Evolutionary conservation across 2,888 invertebrate species (phyloP).

Genomic region (Anodontia alba): DNA sequence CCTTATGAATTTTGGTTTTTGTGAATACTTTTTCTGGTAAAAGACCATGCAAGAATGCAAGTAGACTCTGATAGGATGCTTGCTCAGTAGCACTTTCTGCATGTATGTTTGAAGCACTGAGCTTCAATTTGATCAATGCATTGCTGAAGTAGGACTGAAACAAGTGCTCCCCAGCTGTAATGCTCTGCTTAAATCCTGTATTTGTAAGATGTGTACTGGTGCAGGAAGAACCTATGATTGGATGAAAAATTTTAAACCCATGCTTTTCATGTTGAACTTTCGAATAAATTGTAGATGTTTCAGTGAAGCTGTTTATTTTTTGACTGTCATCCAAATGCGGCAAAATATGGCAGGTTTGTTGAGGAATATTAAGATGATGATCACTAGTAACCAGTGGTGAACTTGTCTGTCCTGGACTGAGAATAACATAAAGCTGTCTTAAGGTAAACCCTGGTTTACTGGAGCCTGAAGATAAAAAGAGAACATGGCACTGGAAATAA

Average conservation of each 20-base stretch:
- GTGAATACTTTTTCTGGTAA: slow-evolving; percentile 66
- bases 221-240: slow-evolving; percentile 33
- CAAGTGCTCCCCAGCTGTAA: slow-evolving; percentile 46
- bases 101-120: slow-evolving; percentile 32
- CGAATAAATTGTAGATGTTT: slow-evolving; percentile 25
- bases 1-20: slow-evolving; percentile 55
- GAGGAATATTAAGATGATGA: background rate
- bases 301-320: slow-evolving; percentile 21
- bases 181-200: slow-evolving; percentile 38
- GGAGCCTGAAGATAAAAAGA: slow-evolving; percentile 27
- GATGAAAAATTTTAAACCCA: slow-evolving; percentile 41
- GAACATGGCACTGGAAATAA: too few species aligned
- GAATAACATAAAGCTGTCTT: slow-evolving; percentile 39
- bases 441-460: slow-evolving; percentile 38
- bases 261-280: slow-evolving; percentile 45
- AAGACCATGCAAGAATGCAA: slow-evolving; percentile 67
- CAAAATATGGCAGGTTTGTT: background rate
- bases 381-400: background rate
- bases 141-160: slow-evolving; percentile 34
- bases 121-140: slow-evolving; percentile 21
- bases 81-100: slow-evolving; percentile 32
- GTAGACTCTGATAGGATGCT: slow-evolving; percentile 56
- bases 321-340: background rate
- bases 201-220: slow-evolving; percentile 38
- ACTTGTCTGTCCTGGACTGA: slow-evolving; percentile 43